These are phyloP conservation scores for Anguilla obscura DNA, from an alignment of 2,797 vertebrate species.

Conservation along the genomic window DNA sequence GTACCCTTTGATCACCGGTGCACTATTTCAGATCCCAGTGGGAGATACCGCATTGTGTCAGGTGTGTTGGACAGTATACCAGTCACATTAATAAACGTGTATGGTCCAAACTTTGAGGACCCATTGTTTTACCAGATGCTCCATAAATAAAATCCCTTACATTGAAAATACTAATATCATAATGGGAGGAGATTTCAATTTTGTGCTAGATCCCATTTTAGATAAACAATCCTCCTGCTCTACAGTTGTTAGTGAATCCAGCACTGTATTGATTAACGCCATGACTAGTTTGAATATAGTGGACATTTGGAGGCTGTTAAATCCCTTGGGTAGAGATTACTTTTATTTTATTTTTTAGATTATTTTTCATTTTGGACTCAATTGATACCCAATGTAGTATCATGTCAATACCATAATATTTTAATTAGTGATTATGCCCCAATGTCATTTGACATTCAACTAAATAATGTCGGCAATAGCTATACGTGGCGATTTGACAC, in stretches of 20 bases:
- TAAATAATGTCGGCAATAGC: not conserved
- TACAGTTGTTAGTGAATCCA: too few relatives aligned
- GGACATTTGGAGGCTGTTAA: not conserved
- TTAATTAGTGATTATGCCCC: not conserved
- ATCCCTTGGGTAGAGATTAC: constrained; percentile 12
- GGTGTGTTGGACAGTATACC: not conserved
- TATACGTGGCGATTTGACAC: not conserved
- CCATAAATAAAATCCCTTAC: not conserved
- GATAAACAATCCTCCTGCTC: not conserved
- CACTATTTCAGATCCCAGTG: not conserved
- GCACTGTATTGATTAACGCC: not conserved
- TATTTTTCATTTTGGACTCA: too few relatives aligned
- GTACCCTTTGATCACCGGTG: not conserved
- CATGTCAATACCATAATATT: constrained; percentile 1
- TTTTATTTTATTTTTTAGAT: not conserved
- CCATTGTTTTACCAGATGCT: too few relatives aligned
- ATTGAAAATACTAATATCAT: not conserved
- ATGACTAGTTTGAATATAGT: not conserved
- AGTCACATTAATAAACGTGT: not conserved
- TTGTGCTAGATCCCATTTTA: not conserved
- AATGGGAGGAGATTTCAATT: too few relatives aligned
- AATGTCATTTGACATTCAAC: not conserved
- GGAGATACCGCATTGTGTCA: not conserved
- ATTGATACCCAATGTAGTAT: not conserved
- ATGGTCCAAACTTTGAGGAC: not conserved